These are phyloP conservation scores for Apamea epomidion DNA, from an alignment of 2,888 invertebrate genomes.

Conservation along the genomic window DNA sequence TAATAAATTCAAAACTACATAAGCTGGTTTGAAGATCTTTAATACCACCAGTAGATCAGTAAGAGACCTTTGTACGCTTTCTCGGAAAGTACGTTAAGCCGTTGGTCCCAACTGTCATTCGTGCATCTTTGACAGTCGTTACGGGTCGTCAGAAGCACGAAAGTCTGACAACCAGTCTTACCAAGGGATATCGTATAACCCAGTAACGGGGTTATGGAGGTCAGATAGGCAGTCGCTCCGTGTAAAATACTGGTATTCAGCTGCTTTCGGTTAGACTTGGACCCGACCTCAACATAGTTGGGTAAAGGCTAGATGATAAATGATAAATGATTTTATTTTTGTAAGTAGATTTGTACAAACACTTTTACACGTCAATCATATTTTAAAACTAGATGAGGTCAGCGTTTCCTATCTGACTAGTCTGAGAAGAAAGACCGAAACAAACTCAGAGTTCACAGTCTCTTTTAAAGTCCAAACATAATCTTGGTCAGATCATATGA, in stretches of 20 bases:
- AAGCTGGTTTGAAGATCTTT: not conserved
- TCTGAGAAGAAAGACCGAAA: too few species aligned
- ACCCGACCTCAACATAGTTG: not conserved
- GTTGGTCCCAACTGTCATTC: too few species aligned
- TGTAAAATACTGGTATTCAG: not conserved
- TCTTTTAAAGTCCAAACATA: too few species aligned
- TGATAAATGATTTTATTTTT: too few species aligned
- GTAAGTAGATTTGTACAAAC: too few species aligned
- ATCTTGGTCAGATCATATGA: too few species aligned
- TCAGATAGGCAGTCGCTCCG: not conserved
- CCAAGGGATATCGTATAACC: not conserved
- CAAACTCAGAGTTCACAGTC: too few species aligned
- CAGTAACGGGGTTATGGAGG: not conserved
- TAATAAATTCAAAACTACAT: not conserved
- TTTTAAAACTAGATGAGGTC: too few species aligned
- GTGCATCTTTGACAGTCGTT: not conserved
- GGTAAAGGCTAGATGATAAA: not conserved
- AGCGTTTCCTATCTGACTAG: too few species aligned
- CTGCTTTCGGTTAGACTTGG: not conserved
- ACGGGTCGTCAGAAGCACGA: not conserved
- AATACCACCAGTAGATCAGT: not conserved
- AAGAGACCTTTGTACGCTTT: not conserved
- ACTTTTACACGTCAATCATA: too few species aligned
- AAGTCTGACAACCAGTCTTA: not conserved
- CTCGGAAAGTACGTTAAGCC: not conserved